Evolutionary conservation across 2,797 vertebrate genomes (phyloP), one percentile per base, ranked within the genome.

Genomic region (Cryptoprocta ferox): DNA sequence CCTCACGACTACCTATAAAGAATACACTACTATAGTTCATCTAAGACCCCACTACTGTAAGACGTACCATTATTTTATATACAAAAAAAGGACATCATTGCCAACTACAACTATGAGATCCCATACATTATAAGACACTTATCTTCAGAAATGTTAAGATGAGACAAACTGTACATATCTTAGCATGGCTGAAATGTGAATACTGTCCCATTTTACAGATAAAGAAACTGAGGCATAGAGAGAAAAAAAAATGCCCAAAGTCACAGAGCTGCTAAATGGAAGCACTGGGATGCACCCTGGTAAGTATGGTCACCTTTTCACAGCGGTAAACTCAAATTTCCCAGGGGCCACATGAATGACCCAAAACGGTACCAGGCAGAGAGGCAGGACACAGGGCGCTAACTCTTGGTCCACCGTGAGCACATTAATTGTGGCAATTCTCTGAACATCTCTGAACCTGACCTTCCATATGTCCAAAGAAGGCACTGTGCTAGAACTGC

Each of bases 211-310:
- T 68, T 95, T 80, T 56, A 96, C 6, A 82, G 71, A 86, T 73
- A 94, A 96, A 86, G 42, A 96, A 96, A 87, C 42, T 71, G 45
- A 94, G 45, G 73, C 45, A 78, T 9, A 91, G 0, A 76, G 30
- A 76, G 30, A 96, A 30, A 95, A 45, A 88, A 89, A 48, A 86
- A 61, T 66, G 63, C 61, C 84, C n/a, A 63, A 85, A 50, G 79
- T 86, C 83, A 82, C 42, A 76, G 59, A 71, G 56, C 93, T 90
- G 35, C 2, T 28, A n/a, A 76, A 21, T 6, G 50, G 48, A 88
- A 71, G 11, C 37, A 70, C 2, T 42, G n/a, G 76, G 37, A 88
- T 48, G 68, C 2, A 37, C 73, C 53, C 35, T 68, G 53, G 3
- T 32, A 78, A 85, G 42, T 9, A 10, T 26, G 28, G 70, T 79